Evolutionary conservation across 2,888 invertebrate species (phyloP).

Genomic region (Zygaena filipendulae): DNA sequence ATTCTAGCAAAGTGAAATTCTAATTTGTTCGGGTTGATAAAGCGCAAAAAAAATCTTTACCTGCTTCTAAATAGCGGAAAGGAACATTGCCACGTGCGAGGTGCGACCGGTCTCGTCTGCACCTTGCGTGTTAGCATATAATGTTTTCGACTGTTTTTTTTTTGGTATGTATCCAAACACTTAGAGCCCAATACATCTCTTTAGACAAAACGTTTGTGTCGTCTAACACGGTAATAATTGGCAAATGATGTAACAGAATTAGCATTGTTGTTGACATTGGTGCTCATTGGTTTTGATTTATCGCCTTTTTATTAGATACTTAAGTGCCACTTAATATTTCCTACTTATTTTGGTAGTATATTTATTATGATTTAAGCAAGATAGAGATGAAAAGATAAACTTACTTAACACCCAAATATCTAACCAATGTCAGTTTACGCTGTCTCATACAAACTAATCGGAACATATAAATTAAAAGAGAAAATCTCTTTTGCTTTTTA

Average conservation of each 20-base stretch:
- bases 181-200: slow-evolving; percentile 16
- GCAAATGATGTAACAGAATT: background rate
- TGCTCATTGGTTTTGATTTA: slow-evolving; percentile 1
- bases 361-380: no score
- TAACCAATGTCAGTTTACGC: no score
- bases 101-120: slow-evolving; percentile 24
- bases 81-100: slow-evolving; percentile 61
- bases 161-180: slow-evolving; percentile 18
- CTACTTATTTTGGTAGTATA: no score
- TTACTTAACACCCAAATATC: no score
- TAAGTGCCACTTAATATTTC: no score
- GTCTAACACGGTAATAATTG: slow-evolving; percentile 7
- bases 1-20: slow-evolving; percentile 32
- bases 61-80: slow-evolving; percentile 60
- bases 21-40: no score
- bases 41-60: slow-evolving; percentile 52
- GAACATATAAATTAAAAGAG: no score
- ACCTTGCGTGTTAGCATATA: slow-evolving; percentile 30
- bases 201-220: slow-evolving; percentile 23
- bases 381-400: no score
- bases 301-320: slow-evolving; percentile 1
- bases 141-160: slow-evolving; percentile 2
- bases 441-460: no score
- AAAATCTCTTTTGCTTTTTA: no score
- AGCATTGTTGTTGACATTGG: background rate